Evolutionary conservation across 2,797 vertebrate species (phyloP), one percentile per base, ranked within the genome.

Genomic region (Macropodus opercularis): DNA sequence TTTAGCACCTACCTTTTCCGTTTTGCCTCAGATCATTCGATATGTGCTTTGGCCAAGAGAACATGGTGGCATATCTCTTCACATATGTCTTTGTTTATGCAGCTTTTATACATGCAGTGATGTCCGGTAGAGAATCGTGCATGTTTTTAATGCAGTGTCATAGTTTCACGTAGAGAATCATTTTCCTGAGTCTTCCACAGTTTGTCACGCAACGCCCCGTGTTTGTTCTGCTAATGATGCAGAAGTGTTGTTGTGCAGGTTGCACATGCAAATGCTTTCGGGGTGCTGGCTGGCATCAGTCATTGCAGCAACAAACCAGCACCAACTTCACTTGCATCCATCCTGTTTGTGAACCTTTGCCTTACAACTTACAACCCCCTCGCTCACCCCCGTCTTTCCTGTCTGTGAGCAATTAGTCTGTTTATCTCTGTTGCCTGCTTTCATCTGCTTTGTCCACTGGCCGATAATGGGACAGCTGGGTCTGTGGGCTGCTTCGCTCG

Each of bases 401-500:
- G 74, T 40, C 83, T 93, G 90, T 77, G 78, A 92, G 72, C 68
- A 85, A 92, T 92, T 93, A 80, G 63, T 58, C 80, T 79, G 71
- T 85, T 92, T 90, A 86, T 87, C 77, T 86, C 75, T 38, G 69
- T 74, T 91, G 90, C 83, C 83, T 78, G 81, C 71, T 86, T 89
- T 89, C 84, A 86, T 88, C 83, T 88, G 83, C 89, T 89, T 79
- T 49, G 48, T 85, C 62, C 59, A 75, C 48, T 26, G 59, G 77
- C 59, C 29, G 36, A 48, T 76, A 73, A 88, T 60, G 72, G 58
- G 68, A 77, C 84, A 79, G 81, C 78, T 86, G 85, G 52, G 60
- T 78, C 51, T 36, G 66, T 69, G 69, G 79, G 73, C 68, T 24
- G 55, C 53, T 79, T 66, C 46, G 63, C 59, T 64, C 32, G 5